phyloP scores from a whole-genome alignment of 2,113 vertebrate genomes.

The Stictonetta naevosa region DNA sequence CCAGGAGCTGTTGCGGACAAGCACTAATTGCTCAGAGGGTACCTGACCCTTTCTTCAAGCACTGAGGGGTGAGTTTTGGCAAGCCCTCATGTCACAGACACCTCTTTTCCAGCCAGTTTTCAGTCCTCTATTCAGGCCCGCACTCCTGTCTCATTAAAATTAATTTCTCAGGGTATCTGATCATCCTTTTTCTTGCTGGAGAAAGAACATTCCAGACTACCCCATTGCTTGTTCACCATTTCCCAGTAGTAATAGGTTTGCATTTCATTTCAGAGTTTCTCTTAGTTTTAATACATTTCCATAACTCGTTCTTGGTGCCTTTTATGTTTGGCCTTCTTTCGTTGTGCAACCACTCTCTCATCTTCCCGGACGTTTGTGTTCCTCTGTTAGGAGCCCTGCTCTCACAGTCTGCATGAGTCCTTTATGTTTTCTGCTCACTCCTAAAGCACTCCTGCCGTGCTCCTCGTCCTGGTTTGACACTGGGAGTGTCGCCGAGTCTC shows the following conservation, averaged over 20 bases:
- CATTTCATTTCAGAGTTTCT: background rate
- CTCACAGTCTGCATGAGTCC: background rate
- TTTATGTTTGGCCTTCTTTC: background rate
- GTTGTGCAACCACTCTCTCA: background rate
- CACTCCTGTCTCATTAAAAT: background rate
- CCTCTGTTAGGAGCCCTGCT: background rate
- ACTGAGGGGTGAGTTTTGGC: background rate
- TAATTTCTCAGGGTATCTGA: no score
- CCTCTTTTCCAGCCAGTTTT: accelerated
- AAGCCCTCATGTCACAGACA: background rate
- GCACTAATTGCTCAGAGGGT: background rate
- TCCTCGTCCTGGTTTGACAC: background rate
- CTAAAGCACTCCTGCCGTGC: background rate
- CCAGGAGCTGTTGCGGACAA: background rate
- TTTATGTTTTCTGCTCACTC: background rate
- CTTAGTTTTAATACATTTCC: conserved; percentile 39
- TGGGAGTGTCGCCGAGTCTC: background rate
- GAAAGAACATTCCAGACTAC: background rate
- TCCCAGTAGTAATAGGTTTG: background rate
- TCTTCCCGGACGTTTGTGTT: background rate
- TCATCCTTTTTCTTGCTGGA: background rate
- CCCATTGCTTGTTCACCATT: background rate
- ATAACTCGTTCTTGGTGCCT: conserved; percentile 28
- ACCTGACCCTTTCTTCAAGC: background rate
- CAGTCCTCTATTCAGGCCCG: background rate